These are phyloP conservation scores for Alligator sinensis DNA, from an alignment of 2,113 vertebrate genomes.

Conservation along the genomic window DNA sequence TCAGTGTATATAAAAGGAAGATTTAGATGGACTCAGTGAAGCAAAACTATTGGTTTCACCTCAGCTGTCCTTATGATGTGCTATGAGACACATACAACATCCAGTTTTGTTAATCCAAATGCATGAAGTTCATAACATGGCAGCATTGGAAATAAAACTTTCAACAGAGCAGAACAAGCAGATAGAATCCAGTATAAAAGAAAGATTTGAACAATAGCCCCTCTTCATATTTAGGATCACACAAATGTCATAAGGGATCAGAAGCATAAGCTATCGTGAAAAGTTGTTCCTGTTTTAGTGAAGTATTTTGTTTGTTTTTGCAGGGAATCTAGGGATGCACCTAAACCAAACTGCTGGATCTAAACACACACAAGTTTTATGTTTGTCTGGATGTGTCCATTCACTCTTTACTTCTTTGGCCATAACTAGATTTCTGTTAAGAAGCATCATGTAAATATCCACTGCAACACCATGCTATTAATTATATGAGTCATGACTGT, in stretches of 20 bases:
- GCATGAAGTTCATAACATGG: fast-evolving
- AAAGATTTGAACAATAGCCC: not conserved
- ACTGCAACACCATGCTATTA: not conserved
- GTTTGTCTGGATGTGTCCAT: not conserved
- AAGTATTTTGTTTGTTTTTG: not conserved
- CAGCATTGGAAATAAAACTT: not conserved
- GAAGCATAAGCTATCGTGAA: not conserved
- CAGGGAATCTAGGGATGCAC: fast-evolving
- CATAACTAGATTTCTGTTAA: not conserved
- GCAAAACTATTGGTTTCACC: not conserved
- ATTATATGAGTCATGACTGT: not conserved
- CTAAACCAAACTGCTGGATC: not conserved
- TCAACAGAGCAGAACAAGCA: not conserved
- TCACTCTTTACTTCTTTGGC: not conserved
- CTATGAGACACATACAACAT: not conserved
- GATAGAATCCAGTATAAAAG: not conserved
- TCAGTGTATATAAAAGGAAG: not conserved
- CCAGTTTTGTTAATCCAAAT: not conserved
- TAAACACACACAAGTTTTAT: not conserved
- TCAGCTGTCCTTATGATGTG: not conserved
- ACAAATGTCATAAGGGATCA: not conserved
- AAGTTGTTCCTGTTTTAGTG: not conserved
- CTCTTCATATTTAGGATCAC: not conserved
- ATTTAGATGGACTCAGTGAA: not conserved
- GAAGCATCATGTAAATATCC: not conserved